A percentile compares a stretch with the other conserved stretches of the same genome.
Conservation (phyloP, 2,888 invertebrate genomes). For the Sericinus montela region DNA sequence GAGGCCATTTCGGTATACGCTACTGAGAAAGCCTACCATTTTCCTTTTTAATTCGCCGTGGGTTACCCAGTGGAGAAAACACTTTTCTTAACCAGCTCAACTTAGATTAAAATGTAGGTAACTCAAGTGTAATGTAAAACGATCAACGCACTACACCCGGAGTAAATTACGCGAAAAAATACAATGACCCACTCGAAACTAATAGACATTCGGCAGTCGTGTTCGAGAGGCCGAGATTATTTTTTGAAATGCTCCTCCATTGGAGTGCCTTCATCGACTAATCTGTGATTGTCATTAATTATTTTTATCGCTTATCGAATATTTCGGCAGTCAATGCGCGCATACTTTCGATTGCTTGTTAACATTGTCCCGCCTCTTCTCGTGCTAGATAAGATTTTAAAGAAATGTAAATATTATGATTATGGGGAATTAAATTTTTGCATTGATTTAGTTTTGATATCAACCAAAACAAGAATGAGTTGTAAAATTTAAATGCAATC, state of each 20-base stretch:
- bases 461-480: too few relatives aligned
- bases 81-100: too few relatives aligned
- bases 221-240: conserved; percentile 74
- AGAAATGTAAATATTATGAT: background rate
- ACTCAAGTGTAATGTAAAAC: conserved; percentile 5
- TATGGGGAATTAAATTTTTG: too few relatives aligned
- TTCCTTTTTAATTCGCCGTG: too few relatives aligned
- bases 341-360: conserved; percentile 56
- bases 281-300: conserved; percentile 76
- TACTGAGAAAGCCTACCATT: too few relatives aligned
- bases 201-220: conserved; percentile 64
- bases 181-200: conserved; percentile 71
- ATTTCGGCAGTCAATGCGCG: conserved; percentile 62
- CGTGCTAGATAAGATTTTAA: conserved; percentile 25
- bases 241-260: conserved; percentile 75
- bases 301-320: conserved; percentile 77
- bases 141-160: conserved; percentile 24
- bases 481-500: too few relatives aligned
- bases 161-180: conserved; percentile 56
- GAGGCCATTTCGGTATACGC: too few relatives aligned
- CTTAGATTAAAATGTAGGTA: too few relatives aligned
- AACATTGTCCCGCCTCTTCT: conserved; percentile 7
- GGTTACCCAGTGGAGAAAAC: too few relatives aligned
- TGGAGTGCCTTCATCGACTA: conserved; percentile 70
- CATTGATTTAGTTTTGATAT: too few relatives aligned